Percentiles rank a stretch among this genome's conserved stretches.
phyloP scores from a whole-genome alignment of 2,888 invertebrate genomes.

The Agriotes lineatus region DNA sequence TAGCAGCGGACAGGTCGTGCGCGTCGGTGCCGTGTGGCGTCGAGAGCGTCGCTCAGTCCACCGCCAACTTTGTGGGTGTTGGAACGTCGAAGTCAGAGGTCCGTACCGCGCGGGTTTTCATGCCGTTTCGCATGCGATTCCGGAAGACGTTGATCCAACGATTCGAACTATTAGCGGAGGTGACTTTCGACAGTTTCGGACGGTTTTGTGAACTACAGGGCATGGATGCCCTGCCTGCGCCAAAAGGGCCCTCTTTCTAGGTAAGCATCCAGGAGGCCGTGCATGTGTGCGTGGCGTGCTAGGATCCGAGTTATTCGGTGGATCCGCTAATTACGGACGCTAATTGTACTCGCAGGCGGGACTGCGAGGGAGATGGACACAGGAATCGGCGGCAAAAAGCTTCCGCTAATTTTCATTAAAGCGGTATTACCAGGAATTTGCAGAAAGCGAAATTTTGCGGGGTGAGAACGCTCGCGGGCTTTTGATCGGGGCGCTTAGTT shows the following conservation, averaged over 20 bases:
- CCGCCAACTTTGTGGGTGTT: slow-evolving; percentile 61
- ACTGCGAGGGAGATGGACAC: slow-evolving; percentile 24
- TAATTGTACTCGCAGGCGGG: slow-evolving; percentile 31
- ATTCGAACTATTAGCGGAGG: slow-evolving; percentile 14
- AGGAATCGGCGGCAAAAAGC: slow-evolving; percentile 32
- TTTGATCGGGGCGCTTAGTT: slow-evolving; percentile 10
- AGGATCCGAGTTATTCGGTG: slow-evolving; percentile 31
- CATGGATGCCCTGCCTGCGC: slow-evolving; percentile 21
- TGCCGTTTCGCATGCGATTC: slow-evolving; percentile 36
- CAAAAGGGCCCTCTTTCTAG: slow-evolving; percentile 6
- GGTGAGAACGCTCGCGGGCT: slow-evolving; percentile 17
- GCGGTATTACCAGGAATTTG: slow-evolving; percentile 25
- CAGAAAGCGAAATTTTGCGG: slow-evolving; percentile 19
- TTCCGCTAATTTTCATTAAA: slow-evolving; percentile 35
- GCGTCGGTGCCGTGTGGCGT: slow-evolving; percentile 54
- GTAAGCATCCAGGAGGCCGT: slow-evolving; percentile 4
- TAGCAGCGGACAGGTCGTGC: slow-evolving; percentile 48
- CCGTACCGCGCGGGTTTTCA: slow-evolving; percentile 46
- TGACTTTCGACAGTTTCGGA: slow-evolving; percentile 15
- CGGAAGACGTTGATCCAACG: slow-evolving; percentile 1
- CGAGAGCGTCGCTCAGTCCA: slow-evolving; percentile 61
- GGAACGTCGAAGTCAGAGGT: slow-evolving; percentile 54
- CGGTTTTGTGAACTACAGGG: slow-evolving; percentile 21
- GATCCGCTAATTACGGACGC: slow-evolving; percentile 39
- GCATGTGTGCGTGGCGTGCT: slow-evolving; percentile 15